Percentiles rank a stretch among this genome's conserved stretches.
Evolutionary conservation across 2,888 invertebrate genomes (phyloP).

Genomic region (Pseudococcus longispinus): DNA sequence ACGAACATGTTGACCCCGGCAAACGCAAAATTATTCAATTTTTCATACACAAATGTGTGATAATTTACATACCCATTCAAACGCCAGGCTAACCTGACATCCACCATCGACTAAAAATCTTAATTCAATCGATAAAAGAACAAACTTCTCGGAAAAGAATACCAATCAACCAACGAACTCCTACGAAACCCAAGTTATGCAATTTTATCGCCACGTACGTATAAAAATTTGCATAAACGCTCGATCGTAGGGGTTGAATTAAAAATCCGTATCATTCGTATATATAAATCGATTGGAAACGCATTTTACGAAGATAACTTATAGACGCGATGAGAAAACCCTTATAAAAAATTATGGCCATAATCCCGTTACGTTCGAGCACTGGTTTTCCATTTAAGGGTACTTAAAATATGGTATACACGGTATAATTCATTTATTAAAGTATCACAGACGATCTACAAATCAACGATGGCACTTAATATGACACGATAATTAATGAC

Average conservation of each 20-base stretch:
- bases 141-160: not conserved
- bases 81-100: not conserved
- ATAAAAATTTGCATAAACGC: not conserved
- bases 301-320: not conserved
- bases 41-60: not conserved
- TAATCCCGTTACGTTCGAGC: not conserved
- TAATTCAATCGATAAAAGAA: not conserved
- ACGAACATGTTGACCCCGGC: too few species aligned
- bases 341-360: not conserved
- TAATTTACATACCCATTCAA: not conserved
- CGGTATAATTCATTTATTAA: not conserved
- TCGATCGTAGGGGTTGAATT: not conserved
- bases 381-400: not conserved
- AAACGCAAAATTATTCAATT: not conserved
- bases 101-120: not conserved
- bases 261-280: not conserved
- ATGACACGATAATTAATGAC: constrained; percentile 7
- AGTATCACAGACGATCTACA: not conserved
- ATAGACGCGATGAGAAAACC: not conserved
- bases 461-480: not conserved
- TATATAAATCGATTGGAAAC: not conserved
- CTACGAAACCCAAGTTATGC: not conserved
- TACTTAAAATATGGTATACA: not conserved
- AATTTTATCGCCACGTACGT: not conserved
- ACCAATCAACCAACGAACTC: not conserved